Base-by-base conservation (phyloP, 2,113 vertebrate genomes). In the Aleadryas rufinucha region DNA sequence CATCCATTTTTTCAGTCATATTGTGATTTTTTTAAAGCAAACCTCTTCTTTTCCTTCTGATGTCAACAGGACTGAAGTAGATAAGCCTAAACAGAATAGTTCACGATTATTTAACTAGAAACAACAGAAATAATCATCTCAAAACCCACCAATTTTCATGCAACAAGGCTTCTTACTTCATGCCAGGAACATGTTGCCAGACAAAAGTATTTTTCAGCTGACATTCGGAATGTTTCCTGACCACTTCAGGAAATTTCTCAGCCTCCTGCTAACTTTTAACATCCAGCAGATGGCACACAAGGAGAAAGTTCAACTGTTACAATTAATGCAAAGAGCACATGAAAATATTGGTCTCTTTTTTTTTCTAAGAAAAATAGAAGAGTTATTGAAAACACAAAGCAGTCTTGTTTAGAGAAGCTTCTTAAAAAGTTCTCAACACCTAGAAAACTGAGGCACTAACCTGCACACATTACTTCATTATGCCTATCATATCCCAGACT, bases 201-300 rank as follows among this genome's bases (percentile, higher is more conserved):
- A 66, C 17, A 90, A 37, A 77, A 77, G 13, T 41, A 81, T 41
- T 82, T 89, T 85, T 86, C 64, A 83, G 56, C 24, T 81, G 82
- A 92, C 84, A 91, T 42, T 69, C 2, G 0, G 71, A 84, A 28
- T 27, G 16, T 31, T 89, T 91, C 70, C 77, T 57, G 74, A 89
- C 27, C 16, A 41, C 69, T 84, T 75, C 47, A 52, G 27, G 26
- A 79, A 72, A 47, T 13, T 2, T 57, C 68, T 33, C 59, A 50
- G 42, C 13, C 42, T 72, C 33, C 63, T 90, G 91, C 85, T 85
- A 91, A 82, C 69, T 83, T 87, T 39, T 44, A 82, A 65, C 45
- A 88, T 82, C 94, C 93, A 95, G 93, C 91, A 97, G 95, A 95
- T 96, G 94, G 95, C 95, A 89, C 59, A 91, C 74, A 82, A 87